phyloP scores from a whole-genome alignment of 2,888 invertebrate genomes.

The Scaptomyza polygonia region DNA sequence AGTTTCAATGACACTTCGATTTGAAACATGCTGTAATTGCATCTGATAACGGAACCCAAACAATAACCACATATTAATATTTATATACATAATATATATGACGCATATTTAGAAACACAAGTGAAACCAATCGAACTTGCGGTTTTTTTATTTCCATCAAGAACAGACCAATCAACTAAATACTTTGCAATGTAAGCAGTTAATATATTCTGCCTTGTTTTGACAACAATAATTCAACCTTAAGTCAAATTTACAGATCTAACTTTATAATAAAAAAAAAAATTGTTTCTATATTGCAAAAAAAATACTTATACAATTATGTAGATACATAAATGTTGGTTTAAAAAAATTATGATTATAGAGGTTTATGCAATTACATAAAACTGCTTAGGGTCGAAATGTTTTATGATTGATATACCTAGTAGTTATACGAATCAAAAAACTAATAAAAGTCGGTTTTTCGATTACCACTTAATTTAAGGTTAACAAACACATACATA shows the following conservation, averaged over 20 bases:
- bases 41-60: slow-evolving; percentile 15
- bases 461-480: slow-evolving; percentile 63
- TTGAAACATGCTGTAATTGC: slow-evolving; percentile 14
- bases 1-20: slow-evolving; percentile 26
- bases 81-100: slow-evolving; percentile 15
- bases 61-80: slow-evolving; percentile 19
- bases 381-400: slow-evolving; percentile 38
- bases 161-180: slow-evolving; percentile 35
- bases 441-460: slow-evolving; percentile 45
- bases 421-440: slow-evolving; percentile 56
- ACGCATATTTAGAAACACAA: slow-evolving; percentile 6
- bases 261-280: slow-evolving; percentile 21
- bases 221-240: slow-evolving; percentile 46
- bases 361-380: slow-evolving; percentile 38
- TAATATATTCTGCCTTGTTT: slow-evolving; percentile 30
- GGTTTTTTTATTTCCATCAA: background rate
- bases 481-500: slow-evolving; percentile 42
- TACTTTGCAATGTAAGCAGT: slow-evolving; percentile 23
- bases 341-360: slow-evolving; percentile 35
- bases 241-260: slow-evolving; percentile 19
- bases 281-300: slow-evolving; percentile 30
- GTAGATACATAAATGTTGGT: slow-evolving; percentile 46
- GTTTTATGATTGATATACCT: slow-evolving; percentile 63
- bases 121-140: slow-evolving; percentile 12
- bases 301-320: slow-evolving; percentile 33